Evolutionary conservation across 2,888 invertebrate genomes (phyloP), one percentile per base, ranked within the genome.

Genomic region (Alcis repandata): DNA sequence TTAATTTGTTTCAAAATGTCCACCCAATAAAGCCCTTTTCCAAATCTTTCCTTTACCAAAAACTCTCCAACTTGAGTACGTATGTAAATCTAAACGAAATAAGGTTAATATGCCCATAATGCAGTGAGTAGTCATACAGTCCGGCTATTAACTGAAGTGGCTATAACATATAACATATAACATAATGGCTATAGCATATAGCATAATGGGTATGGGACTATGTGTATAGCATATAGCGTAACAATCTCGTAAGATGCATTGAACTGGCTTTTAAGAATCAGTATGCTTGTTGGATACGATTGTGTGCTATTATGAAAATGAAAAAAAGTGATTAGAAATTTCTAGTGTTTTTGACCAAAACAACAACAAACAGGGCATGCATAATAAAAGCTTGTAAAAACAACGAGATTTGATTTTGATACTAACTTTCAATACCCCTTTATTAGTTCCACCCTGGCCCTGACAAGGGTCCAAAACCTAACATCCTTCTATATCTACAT

Each of bases 61-160:
- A 20, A 46, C 45, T 13, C 11, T 45, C 22, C n/a, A 15, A 19
- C 43, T 46, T 22, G 20, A 38, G 27, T 38, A 19, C 11, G 9
- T 46, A 56, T 45, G 45, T 45, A 56, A 45, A 56, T 56, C 33
- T 22, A 32, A 13, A 17, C 33, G n/a, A 32, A 60, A 60, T 52
- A 22, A 60, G 54, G 61, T 54, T 48, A 53, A 54, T 40, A 20
- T 17, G 6, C 13, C 56, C 49, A 48, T 62, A 56, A 54, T 32
- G 45, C 38, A 27, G 51, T 33, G 15, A 59, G 36, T 27, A 60
- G 19, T 62, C 51, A 22, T 57, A 57, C 45, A 52, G 52, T 19
- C 49, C 56, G 40, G 51, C 59, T 41, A 59, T 64, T 59, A 64
- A 56, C 64, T 8, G 51, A 59, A 64, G 53, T 59, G 64, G 59